Percentiles rank a stretch among this genome's conserved stretches.
These are phyloP conservation scores for Leptinotarsa lineolata DNA, from an alignment of 1,140 invertebrate species.

Conservation along the genomic window DNA sequence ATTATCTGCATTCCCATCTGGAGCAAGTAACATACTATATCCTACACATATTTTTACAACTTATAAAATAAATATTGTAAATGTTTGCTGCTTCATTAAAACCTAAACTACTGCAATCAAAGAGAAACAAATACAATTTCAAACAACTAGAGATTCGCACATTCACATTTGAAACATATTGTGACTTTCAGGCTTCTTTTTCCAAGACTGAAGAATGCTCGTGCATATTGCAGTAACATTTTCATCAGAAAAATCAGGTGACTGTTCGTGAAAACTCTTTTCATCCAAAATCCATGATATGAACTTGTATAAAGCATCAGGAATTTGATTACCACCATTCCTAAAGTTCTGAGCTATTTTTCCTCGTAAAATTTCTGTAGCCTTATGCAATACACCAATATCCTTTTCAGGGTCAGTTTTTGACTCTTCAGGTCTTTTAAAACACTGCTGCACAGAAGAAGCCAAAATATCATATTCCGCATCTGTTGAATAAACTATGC, in stretches of 20 bases:
- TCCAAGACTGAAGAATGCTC: not conserved
- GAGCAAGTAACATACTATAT: too few species aligned
- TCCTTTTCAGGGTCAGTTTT: not conserved
- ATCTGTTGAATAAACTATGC: not conserved
- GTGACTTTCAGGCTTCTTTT: not conserved
- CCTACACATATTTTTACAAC: too few species aligned
- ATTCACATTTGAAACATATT: too few species aligned
- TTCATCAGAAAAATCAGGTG: not conserved
- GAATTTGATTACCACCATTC: not conserved
- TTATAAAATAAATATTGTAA: too few species aligned
- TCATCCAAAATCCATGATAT: not conserved
- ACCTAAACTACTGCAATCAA: too few species aligned
- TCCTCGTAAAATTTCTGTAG: not conserved
- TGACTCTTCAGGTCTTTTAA: not conserved
- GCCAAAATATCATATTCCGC: not conserved
- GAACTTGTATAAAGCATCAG: not conserved
- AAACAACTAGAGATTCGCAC: too few species aligned
- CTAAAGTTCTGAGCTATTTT: not conserved
- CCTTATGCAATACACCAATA: not conserved
- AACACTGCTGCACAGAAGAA: not conserved
- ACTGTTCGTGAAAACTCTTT: not conserved
- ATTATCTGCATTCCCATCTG: too few species aligned
- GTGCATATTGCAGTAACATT: not conserved
- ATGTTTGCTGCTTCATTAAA: too few species aligned
- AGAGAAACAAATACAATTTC: too few species aligned